A percentile compares a stretch with the other conserved stretches of the same genome.
Conservation (phyloP, 1,140 invertebrate genomes). For the Drosophila athabasca region DNA sequence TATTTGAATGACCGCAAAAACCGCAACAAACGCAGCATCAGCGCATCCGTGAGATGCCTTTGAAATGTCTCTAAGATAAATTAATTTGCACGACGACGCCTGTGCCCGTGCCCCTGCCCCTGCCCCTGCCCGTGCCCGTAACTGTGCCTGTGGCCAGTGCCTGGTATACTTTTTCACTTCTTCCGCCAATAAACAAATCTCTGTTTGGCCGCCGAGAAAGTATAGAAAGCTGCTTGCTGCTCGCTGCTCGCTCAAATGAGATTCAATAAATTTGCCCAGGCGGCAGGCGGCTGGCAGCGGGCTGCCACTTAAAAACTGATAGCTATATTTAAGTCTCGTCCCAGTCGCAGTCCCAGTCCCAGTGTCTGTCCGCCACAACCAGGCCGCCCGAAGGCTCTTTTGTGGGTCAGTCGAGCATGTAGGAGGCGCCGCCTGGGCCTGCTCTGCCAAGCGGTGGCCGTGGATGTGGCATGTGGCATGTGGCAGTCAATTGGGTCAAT, state of each 20-base stretch:
- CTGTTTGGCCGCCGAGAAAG: slow-evolving; percentile 40
- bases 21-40: slow-evolving; percentile 40
- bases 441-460: too few relatives aligned
- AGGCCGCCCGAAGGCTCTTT: slow-evolving; percentile 45
- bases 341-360: slow-evolving; percentile 1
- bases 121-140: too few relatives aligned
- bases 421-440: too few relatives aligned
- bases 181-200: slow-evolving; percentile 73
- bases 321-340: slow-evolving; percentile 78
- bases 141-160: background rate
- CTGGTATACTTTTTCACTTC: slow-evolving; percentile 63
- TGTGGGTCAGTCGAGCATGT: slow-evolving; percentile 61
- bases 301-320: slow-evolving; percentile 77
- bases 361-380: background rate
- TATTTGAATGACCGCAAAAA: slow-evolving; percentile 73
- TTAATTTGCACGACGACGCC: slow-evolving; percentile 23
- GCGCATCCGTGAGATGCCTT: slow-evolving; percentile 77
- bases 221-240: slow-evolving; percentile 73
- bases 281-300: slow-evolving; percentile 41
- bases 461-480: slow-evolving; percentile 12
- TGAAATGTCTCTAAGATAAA: slow-evolving; percentile 67
- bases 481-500: slow-evolving; percentile 44
- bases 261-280: slow-evolving; percentile 75
- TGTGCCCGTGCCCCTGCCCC: too few relatives aligned
- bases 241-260: slow-evolving; percentile 47